phyloP scores from a whole-genome alignment of 2,113 vertebrate species.

The Ophiodon elongatus region DNA sequence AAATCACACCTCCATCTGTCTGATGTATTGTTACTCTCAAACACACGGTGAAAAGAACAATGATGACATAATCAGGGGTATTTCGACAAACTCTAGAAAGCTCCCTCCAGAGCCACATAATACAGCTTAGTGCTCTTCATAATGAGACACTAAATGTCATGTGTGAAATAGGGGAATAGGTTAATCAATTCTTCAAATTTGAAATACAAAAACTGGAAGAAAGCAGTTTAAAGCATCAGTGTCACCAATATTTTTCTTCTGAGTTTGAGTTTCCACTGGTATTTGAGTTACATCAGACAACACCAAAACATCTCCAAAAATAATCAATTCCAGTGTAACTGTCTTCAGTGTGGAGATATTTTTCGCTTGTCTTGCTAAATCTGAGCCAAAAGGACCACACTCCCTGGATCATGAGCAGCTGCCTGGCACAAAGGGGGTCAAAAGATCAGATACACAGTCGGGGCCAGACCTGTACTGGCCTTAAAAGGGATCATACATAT shows the following conservation, averaged over 20 bases:
- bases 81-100: neutral
- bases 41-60: neutral
- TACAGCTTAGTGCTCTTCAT: neutral
- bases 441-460: neutral
- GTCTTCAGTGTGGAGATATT: too few relatives aligned
- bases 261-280: neutral
- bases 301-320: too few relatives aligned
- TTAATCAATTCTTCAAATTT: neutral
- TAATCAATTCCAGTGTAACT: too few relatives aligned
- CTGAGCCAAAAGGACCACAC: too few relatives aligned
- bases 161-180: neutral
- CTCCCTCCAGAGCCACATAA: neutral
- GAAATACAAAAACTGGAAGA: neutral
- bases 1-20: neutral
- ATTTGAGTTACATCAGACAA: too few relatives aligned
- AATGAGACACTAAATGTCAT: neutral
- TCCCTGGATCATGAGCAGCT: neutral
- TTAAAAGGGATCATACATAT: constrained; percentile 48
- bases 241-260: neutral
- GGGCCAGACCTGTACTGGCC: constrained; percentile 7
- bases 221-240: neutral
- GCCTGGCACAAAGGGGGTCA: neutral
- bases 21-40: neutral
- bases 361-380: too few relatives aligned
- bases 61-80: neutral